Conservation (phyloP, 2,113 vertebrate genomes). For the Centropus unirufus region DNA sequence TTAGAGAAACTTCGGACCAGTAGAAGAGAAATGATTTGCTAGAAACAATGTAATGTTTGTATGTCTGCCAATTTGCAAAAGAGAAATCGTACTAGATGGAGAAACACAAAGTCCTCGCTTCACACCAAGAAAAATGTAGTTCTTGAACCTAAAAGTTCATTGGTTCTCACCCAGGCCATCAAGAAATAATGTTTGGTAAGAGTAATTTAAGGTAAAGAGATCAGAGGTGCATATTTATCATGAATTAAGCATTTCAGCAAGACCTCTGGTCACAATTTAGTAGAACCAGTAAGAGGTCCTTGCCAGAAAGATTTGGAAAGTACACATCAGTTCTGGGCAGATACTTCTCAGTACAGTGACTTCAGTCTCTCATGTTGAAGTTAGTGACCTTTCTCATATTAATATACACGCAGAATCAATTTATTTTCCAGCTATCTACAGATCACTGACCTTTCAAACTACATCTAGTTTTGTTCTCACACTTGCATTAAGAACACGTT, state of each 20-base stretch:
- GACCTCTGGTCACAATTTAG: background rate
- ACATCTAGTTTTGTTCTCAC: background rate
- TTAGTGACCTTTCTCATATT: background rate
- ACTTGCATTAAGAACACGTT: background rate
- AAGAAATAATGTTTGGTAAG: background rate
- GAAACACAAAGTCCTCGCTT: background rate
- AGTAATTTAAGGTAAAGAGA: background rate
- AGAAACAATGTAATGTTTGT: background rate
- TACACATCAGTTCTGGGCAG: background rate
- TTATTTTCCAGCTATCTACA: background rate
- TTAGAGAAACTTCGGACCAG: background rate
- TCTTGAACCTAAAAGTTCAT: background rate
- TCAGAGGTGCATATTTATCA: background rate
- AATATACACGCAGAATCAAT: fast-evolving
- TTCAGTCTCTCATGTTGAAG: background rate
- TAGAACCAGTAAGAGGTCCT: background rate
- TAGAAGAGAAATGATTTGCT: background rate
- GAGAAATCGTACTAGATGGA: background rate
- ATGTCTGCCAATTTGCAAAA: background rate
- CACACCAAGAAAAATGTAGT: background rate
- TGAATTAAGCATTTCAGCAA: background rate
- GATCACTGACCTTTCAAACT: background rate
- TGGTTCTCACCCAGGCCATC: background rate
- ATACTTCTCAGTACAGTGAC: background rate
- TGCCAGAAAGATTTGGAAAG: background rate